Base-by-base conservation (phyloP, 2,797 vertebrate genomes). In the Pangasius larnaudii region DNA sequence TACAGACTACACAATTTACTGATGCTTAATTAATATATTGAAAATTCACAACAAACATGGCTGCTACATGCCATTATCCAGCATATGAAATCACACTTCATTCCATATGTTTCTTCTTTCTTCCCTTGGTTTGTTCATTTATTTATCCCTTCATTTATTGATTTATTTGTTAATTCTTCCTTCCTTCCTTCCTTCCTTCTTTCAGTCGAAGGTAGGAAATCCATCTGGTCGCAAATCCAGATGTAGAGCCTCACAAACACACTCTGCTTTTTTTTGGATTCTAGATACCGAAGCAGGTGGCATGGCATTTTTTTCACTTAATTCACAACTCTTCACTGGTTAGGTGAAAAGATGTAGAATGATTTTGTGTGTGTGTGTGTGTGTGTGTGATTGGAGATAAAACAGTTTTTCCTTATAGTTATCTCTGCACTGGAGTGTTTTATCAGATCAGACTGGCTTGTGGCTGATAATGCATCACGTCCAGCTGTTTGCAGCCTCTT, bases 291-390 rank as follows among this genome's bases (percentile, higher is more conserved):
- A 56, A 79, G 51, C 51, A 56, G n/a, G 30, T 58, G 30, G 16
- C 30, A 79, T 30, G 51, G n/a, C 33, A 51, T 11, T 33, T 58
- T 56, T 42, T 79, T 33, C 16, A 58, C 77, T 8, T 51, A 58
- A 58, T 79, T 79, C 49, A 56, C 77, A 36, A 33, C 77, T 33
- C 51, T 56, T 79, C 46, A 51, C 27, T 53, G 27, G 74, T 58
- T 56, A 42, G 33, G 30, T 69, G 69, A 42, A 53, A 19, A n/a
- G 9, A 2, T 80, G 22, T 86, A 83, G 78, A 78, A 30, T 59
- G 27, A 49, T 22, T 78, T 27, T 71, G 53, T 85, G 42, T 88
- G 72, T 59, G 53, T 93, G 88, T 87, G 87, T 71, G 24, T 84
- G 42, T 88, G 72, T 59, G 53, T 93, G 88, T 87, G 87, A 63